A percentile compares a stretch with the other conserved stretches of the same genome.
Conservation (phyloP, 2,888 invertebrate genomes). For the Amphipyra berbera region DNA sequence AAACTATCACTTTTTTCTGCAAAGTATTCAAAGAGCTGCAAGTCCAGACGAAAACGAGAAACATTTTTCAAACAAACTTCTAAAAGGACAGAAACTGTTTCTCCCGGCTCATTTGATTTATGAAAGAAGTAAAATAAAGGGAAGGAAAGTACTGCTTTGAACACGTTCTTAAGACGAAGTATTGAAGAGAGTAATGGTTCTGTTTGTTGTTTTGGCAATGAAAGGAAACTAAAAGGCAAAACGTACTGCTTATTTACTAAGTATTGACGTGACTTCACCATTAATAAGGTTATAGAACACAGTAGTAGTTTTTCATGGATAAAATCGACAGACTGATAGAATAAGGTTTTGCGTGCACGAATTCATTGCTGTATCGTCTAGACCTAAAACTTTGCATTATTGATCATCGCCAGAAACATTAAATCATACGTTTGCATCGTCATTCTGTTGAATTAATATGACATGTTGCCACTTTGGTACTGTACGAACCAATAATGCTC, state of each 20-base stretch:
- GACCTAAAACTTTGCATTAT: too few relatives aligned
- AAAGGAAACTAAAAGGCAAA: conserved; percentile 22
- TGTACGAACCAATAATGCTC: too few relatives aligned
- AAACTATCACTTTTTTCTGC: conserved; percentile 23
- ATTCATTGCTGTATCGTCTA: too few relatives aligned
- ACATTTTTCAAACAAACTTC: conserved; percentile 53
- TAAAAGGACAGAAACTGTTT: conserved; percentile 47
- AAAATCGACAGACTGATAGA: neutral
- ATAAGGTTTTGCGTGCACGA: too few relatives aligned
- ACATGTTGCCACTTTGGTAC: too few relatives aligned
- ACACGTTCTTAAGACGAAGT: conserved; percentile 37
- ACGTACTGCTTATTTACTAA: conserved; percentile 6
- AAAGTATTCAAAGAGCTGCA: conserved; percentile 45
- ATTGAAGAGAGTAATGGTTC: conserved; percentile 41
- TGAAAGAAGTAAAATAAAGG: conserved; percentile 49
- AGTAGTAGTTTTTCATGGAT: neutral
- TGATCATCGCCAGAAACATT: too few relatives aligned
- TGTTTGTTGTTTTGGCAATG: conserved; percentile 22
- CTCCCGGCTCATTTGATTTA: conserved; percentile 56
- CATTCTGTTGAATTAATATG: too few relatives aligned
- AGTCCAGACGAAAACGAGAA: conserved; percentile 33
- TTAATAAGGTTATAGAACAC: neutral
- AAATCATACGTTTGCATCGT: too few relatives aligned
- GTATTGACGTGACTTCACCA: neutral
- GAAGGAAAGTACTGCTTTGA: conserved; percentile 35